Conservation (phyloP, 35 echinoderm and acorn worm genomes). For the Ophiothrix spiculata region DNA sequence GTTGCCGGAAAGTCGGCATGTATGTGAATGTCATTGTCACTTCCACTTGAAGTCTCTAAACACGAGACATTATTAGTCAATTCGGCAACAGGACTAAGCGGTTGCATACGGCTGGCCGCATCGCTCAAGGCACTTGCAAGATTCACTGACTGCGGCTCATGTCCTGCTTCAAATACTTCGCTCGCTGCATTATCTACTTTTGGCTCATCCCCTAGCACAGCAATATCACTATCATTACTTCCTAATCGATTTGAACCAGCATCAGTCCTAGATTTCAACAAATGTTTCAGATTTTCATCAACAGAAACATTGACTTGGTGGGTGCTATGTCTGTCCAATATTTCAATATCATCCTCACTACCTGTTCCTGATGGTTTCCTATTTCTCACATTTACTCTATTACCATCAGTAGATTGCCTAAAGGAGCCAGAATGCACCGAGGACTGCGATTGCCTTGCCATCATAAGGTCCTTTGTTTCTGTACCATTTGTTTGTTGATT, state of each 20-base stretch:
- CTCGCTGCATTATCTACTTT: conserved; percentile 19
- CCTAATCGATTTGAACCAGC: conserved; percentile 12
- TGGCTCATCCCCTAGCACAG: conserved; percentile 37
- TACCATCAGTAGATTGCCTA: neutral
- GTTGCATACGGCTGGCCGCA: neutral
- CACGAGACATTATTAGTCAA: neutral
- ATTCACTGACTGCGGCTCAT: neutral
- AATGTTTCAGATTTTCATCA: neutral
- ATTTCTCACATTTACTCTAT: neutral
- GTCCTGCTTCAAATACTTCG: conserved; percentile 25
- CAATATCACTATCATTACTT: conserved; percentile 82
- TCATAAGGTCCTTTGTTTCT: neutral
- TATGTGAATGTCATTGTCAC: neutral
- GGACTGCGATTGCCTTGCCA: neutral
- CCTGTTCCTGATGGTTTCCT: neutral
- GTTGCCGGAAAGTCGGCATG: neutral
- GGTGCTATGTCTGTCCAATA: conserved; percentile 20
- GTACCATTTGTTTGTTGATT: neutral
- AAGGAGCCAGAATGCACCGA: neutral
- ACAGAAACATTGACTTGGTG: neutral
- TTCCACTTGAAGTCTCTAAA: neutral
- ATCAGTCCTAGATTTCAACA: neutral
- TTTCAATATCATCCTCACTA: conserved; percentile 56
- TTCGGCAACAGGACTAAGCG: neutral
- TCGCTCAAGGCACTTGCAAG: conserved; percentile 39